These are phyloP conservation scores for Parasteatoda lunata DNA, from an alignment of 2,888 invertebrate genomes.

Conservation along the genomic window DNA sequence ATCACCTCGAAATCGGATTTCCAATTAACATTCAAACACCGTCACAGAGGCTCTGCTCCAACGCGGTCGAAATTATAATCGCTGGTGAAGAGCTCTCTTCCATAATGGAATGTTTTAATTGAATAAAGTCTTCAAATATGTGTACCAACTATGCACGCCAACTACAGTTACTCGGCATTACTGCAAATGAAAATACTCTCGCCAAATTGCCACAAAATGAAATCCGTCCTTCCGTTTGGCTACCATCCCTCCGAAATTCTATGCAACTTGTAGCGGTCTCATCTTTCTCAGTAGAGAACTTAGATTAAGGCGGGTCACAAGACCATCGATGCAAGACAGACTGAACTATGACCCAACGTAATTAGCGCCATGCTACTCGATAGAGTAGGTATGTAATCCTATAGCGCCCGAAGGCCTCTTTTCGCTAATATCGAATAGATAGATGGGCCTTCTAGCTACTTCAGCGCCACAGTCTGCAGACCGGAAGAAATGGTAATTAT, in stretches of 20 bases:
- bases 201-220: too few relatives aligned
- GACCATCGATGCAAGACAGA: conserved; percentile 5
- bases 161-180: neutral
- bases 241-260: neutral
- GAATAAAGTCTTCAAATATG: conserved; percentile 2
- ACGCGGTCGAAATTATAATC: neutral
- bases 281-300: neutral
- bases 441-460: neutral
- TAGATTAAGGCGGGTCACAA: conserved; percentile 6
- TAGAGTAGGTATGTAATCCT: conserved; percentile 41
- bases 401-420: conserved; percentile 14
- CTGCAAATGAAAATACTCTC: too few relatives aligned
- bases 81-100: neutral
- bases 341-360: conserved; percentile 35
- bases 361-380: conserved; percentile 26
- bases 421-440: conserved; percentile 36
- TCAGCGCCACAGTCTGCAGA: neutral
- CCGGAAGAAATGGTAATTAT: conserved; percentile 37
- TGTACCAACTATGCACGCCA: neutral
- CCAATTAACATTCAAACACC: neutral
- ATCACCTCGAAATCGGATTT: conserved; percentile 1
- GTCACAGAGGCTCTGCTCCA: neutral
- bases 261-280: neutral
- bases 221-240: too few relatives aligned
- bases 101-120: conserved; percentile 1